Evolutionary conservation across 2,113 vertebrate genomes (phyloP), one percentile per base, ranked within the genome.

Genomic region (Vulpes lagopus): DNA sequence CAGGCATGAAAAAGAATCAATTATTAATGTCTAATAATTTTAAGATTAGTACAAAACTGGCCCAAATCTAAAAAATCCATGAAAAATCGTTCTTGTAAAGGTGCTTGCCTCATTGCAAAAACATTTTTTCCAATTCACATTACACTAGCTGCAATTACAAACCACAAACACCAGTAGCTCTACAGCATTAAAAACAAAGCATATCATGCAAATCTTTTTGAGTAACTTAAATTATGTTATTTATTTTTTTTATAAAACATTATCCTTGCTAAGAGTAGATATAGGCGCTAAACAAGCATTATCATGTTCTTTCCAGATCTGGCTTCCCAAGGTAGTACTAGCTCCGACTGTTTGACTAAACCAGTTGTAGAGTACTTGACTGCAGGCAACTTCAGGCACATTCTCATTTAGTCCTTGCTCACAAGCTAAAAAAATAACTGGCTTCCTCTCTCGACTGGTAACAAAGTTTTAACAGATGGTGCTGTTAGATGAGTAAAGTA

Each of bases 371-470:
- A 62, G 87, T 23, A 30, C 49, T 76, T 84, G 74, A 80, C 73
- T 16, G n/a, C 1, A 51, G 59, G 35, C 89, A 97, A 79, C 78
- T 65, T 96, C 35, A 90, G 85, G 92, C 60, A 69, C 11, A 60
- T 38, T 62, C 73, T 92, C 89, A n/a, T 93, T 94, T 94, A 94
- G 27, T 79, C 87, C 55, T 43, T 1, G 62, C 81, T 94, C 87
- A 62, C 80, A 93, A 93, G 94, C 65, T 95, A 51, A 98, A 96
- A 94, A 94, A 95, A 81, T 95, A 89, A 97, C 67, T 98, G 43
- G 35, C 60, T 93, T 97, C 94, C 88, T 98, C 10, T 0, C 49
- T 65, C 27, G 3, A 15, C 51, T 88, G 49, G 55, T 96, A 97
- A 85, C 85, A 96, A 7, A 62, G 92, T 43, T 92, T 91, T 85